These are phyloP conservation scores for Pogonognathellus flavescens DNA, from an alignment of 1,140 invertebrate species.

Conservation along the genomic window DNA sequence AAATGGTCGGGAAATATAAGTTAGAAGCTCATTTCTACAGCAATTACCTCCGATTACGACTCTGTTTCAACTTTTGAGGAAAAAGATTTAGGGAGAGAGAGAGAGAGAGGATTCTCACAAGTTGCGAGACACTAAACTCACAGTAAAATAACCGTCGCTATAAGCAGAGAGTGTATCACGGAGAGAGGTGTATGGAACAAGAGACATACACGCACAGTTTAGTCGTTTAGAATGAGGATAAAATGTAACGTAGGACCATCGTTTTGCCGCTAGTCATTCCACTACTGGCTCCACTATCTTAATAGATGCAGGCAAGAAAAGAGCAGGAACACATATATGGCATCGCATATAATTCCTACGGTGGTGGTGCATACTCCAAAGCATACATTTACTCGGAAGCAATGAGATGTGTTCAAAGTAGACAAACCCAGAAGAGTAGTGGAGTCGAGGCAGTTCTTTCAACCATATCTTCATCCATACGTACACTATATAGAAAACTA, in stretches of 20 bases:
- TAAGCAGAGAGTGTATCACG: conserved; percentile 9
- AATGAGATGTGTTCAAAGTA: conserved; percentile 26
- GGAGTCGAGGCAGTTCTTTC: too few relatives aligned
- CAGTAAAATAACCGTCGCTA: conserved; percentile 6
- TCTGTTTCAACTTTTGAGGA: conserved; percentile 58
- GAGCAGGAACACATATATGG: background rate
- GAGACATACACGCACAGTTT: conserved; percentile 25
- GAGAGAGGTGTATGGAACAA: conserved; percentile 2
- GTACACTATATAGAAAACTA: background rate
- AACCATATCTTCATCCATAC: too few relatives aligned
- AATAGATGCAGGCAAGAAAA: conserved; percentile 42
- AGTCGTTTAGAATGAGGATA: conserved; percentile 4
- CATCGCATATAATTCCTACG: background rate
- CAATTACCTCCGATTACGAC: conserved; percentile 65
- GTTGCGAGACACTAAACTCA: conserved; percentile 29
- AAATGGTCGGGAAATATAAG: conserved; percentile 64
- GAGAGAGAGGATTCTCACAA: conserved; percentile 60
- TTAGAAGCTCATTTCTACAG: conserved; percentile 65
- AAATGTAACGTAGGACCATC: conserved; percentile 37
- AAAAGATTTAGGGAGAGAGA: conserved; percentile 61
- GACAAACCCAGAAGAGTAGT: background rate
- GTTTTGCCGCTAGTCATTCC: conserved; percentile 43
- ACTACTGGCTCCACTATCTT: conserved; percentile 29
- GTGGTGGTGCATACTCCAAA: background rate
- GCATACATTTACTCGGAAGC: background rate